Base-by-base conservation (phyloP, 2,113 vertebrate genomes). In the Ranitomeya imitator region DNA sequence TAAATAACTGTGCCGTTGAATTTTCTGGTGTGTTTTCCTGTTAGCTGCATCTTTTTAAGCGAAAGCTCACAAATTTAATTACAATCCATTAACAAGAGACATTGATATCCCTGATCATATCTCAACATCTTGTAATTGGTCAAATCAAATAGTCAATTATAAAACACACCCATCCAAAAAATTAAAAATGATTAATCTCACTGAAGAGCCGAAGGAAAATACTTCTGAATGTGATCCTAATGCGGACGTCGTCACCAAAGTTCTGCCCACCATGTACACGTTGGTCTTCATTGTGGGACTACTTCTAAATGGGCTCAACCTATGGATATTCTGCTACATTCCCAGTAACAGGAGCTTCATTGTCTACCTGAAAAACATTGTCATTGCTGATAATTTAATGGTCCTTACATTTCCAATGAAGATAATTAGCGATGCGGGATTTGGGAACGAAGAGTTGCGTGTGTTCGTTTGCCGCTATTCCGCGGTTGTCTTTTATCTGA, bases 291-390 rank as follows among this genome's bases (percentile, higher is more conserved):
- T 94, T 0, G 89, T 69, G 0, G 97, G 97, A 0, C 5, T 95
- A 23, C 16, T 91, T 0, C 93, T 99, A 89, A 99, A 98, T 0
- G 71, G 93, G 0, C 7, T 95, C 15, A 96, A 97, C 0, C 96
- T 95, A 0, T 97, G 96, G 94, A 90, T 97, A 84, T 99, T 99
- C 91, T 94, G 97, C 59, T 86, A 93, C 0, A 94, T 99, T 1
- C 89, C 96, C 14, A 96, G 93, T 86, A 94, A 94, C 0, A 97
- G 95, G 3, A 97, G 96, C 0, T 94, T 99, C 26, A 95, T 97
- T 1, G 91, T 99, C 63, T 99, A 98, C 87, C 96, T 99, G 91
- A 99, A 99, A 93, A 99, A 98, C 93, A 97, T 98, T 7, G 95
- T 96, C 0, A 90, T 94, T 21, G 97, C 98, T 0, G 98, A 99